Percentiles rank a stretch among this genome's conserved stretches.
These are phyloP conservation scores for Scaptomyza tumidula DNA, from an alignment of 2,888 invertebrate genomes.

Conservation along the genomic window DNA sequence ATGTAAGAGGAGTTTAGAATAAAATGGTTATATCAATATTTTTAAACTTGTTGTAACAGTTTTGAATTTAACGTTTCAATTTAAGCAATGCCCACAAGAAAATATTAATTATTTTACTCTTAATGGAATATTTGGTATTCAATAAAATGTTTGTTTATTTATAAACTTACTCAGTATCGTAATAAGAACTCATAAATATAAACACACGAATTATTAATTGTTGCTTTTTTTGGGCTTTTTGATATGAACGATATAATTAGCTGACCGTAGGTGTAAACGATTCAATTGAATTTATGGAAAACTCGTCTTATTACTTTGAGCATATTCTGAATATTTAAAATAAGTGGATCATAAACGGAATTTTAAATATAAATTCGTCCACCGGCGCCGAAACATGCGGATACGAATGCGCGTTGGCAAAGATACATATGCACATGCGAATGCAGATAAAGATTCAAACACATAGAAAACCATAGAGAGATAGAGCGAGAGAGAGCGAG, in stretches of 20 bases:
- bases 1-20: too few relatives aligned
- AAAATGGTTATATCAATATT: neutral
- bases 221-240: constrained; percentile 10
- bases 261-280: constrained; percentile 14
- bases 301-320: constrained; percentile 22
- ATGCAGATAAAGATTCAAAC: constrained; percentile 10
- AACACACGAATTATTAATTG: constrained; percentile 25
- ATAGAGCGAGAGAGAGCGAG: constrained; percentile 1
- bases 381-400: constrained; percentile 13
- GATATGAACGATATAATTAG: constrained; percentile 31
- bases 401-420: constrained; percentile 26
- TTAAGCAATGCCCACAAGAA: neutral
- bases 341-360: constrained; percentile 45
- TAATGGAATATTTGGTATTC: neutral
- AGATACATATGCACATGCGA: constrained; percentile 19
- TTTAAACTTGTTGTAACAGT: too few relatives aligned
- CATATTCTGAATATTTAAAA: constrained; percentile 38
- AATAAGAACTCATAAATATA: constrained; percentile 82
- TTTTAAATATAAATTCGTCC: constrained; percentile 35
- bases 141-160: constrained; percentile 39
- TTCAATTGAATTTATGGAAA: constrained; percentile 24
- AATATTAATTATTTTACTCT: neutral
- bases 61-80: neutral
- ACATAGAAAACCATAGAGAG: constrained; percentile 6
- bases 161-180: constrained; percentile 82